Base-by-base conservation (phyloP, 1,140 invertebrate species). In the Venustaconcha ellipsiformis region DNA sequence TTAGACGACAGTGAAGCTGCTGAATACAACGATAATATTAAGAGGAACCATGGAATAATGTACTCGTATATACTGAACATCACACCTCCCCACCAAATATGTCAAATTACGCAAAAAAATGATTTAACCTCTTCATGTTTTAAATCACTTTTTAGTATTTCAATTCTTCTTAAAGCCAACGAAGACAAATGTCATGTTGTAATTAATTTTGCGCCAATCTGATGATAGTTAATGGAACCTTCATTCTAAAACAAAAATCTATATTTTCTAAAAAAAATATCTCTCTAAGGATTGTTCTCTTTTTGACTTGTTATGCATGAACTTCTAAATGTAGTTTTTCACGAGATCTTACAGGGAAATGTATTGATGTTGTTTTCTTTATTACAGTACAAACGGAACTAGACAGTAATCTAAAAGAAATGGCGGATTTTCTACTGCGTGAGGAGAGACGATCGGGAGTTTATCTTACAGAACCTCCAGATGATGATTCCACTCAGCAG, bases 401-500 rank as follows among this genome's bases (percentile, higher is more conserved):
- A 37, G 69, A 77, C 23, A 17, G 15, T 30, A 20, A 72, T 20
- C 57, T 77, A 26, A 77, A 77, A 30, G 55, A 71, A 15, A 77
- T 77, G 69, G 56, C 56, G 12, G 65, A 67, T 13, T 77, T 72
- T 37, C 59, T 77, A n/a, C 23, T 30, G 14, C 72, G 63, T 13
- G 75, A 77, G 30, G 75, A 77, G 30, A 63, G 75, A 3, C 75
- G 75, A 20, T 65, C 70, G 14, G 75, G 75, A 14, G 68, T 77
- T 37, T 77, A 77, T 63, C 64, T 77, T 17, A 77, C 75, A 23
- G 75, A 77, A 68, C 23, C 75, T 20, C 63, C 57, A n/a, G 14
- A n/a, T 12, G 75, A 77, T 55, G 57, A 62, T n/a, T 17, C 55
- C 8, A 37, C 67, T 55, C 63, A 60, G 4, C 37, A 30, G n/a